Percentiles rank a stretch among this genome's conserved stretches.
Conservation (phyloP, 2,797 vertebrate genomes). For the Trichosurus vulpecula region DNA sequence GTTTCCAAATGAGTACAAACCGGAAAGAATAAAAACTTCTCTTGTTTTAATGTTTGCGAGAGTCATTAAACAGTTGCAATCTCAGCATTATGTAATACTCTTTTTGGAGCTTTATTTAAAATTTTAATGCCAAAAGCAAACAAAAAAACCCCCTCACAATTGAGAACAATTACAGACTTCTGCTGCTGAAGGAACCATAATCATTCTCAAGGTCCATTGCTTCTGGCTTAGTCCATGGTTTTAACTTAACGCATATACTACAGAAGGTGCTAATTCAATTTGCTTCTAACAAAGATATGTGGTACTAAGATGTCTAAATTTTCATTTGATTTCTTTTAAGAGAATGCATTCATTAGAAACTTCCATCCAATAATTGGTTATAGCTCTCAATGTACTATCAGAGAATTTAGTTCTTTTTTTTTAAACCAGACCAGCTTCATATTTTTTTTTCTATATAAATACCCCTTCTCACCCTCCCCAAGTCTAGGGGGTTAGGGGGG, state of each 20-base stretch:
- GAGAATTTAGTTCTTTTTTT: no score
- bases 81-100: neutral
- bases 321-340: neutral
- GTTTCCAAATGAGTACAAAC: neutral
- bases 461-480: neutral
- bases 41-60: neutral
- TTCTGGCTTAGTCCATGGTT: neutral
- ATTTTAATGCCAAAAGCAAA: neutral
- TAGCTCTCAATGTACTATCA: neutral
- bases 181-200: slow-evolving; percentile 3
- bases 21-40: neutral
- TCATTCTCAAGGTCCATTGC: neutral
- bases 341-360: slow-evolving; percentile 1
- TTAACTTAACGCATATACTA: neutral
- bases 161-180: neutral
- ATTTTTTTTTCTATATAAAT: slow-evolving; percentile 76
- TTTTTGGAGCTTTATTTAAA: neutral
- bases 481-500: slow-evolving; percentile 39
- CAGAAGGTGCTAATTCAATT: neutral
- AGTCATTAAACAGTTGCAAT: neutral
- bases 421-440: slow-evolving; percentile 57
- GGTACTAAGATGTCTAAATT: neutral
- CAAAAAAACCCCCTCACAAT: neutral
- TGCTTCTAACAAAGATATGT: neutral
- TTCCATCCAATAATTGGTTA: slow-evolving; percentile 2